These are phyloP conservation scores for Rhysida immarginata DNA, from an alignment of 1,140 invertebrate species.

Conservation along the genomic window DNA sequence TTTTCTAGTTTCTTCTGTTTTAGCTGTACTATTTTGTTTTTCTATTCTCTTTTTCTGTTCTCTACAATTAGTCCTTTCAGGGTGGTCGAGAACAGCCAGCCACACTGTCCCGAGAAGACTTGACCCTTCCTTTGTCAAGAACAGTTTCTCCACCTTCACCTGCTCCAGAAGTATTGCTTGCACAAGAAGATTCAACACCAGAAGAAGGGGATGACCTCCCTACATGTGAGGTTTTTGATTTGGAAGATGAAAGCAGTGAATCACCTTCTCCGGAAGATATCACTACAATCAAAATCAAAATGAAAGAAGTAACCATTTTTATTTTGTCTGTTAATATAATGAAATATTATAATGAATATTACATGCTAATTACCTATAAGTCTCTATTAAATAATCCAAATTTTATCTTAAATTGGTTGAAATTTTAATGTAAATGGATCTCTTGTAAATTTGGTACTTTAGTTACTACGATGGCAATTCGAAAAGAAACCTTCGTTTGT, in stretches of 20 bases:
- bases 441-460: no score
- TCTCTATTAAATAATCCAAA: no score
- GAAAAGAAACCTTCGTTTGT: no score
- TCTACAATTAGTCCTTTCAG: neutral
- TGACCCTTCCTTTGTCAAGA: constrained; percentile 6
- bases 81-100: constrained; percentile 3
- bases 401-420: no score
- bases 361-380: no score
- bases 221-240: constrained; percentile 19
- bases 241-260: constrained; percentile 19
- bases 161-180: neutral
- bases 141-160: neutral
- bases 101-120: constrained; percentile 1
- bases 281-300: constrained; percentile 16
- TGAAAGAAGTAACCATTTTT: constrained; percentile 11
- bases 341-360: no score
- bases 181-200: constrained; percentile 20
- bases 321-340: no score
- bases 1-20: no score
- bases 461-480: no score
- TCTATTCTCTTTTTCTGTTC: no score
- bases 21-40: no score
- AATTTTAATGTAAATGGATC: no score
- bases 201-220: constrained; percentile 20
- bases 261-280: constrained; percentile 20